These are phyloP conservation scores for Pelmatolapia mariae DNA, from an alignment of 2,113 vertebrate species.

Conservation along the genomic window DNA sequence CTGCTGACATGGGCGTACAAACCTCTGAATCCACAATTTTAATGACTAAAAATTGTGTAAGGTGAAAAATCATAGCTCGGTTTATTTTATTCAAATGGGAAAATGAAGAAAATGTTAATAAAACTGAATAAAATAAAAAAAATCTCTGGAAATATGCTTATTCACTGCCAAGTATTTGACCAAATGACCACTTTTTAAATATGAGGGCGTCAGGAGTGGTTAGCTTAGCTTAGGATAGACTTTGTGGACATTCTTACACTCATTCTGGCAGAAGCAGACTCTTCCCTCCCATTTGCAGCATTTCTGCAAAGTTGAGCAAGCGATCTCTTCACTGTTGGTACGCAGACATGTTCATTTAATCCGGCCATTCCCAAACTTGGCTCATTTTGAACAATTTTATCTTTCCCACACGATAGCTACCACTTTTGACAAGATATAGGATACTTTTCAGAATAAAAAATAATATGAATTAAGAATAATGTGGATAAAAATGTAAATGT, in stretches of 20 bases:
- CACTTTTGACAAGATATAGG: not conserved
- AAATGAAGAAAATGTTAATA: not conserved
- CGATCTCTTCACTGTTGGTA: not conserved
- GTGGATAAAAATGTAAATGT: not conserved
- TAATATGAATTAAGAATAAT: not conserved
- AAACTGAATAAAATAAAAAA: not conserved
- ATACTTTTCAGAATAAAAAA: not conserved
- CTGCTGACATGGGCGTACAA: not conserved
- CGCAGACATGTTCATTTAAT: not conserved
- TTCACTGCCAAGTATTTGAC: not conserved
- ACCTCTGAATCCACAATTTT: not conserved
- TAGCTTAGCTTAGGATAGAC: not conserved
- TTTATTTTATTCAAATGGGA: not conserved
- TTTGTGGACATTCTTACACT: not conserved
- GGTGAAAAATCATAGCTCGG: not conserved
- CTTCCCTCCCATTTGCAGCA: not conserved
- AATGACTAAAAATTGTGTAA: not conserved
- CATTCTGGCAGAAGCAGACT: not conserved
- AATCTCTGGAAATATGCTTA: not conserved
- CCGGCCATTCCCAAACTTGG: not conserved
- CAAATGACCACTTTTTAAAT: not conserved
- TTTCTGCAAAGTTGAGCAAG: not conserved
- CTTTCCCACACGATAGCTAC: not conserved
- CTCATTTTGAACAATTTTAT: not conserved
- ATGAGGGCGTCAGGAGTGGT: not conserved